Evolutionary conservation across 2,113 vertebrate species (phyloP).

Genomic region (Nannobrachium achirus): DNA sequence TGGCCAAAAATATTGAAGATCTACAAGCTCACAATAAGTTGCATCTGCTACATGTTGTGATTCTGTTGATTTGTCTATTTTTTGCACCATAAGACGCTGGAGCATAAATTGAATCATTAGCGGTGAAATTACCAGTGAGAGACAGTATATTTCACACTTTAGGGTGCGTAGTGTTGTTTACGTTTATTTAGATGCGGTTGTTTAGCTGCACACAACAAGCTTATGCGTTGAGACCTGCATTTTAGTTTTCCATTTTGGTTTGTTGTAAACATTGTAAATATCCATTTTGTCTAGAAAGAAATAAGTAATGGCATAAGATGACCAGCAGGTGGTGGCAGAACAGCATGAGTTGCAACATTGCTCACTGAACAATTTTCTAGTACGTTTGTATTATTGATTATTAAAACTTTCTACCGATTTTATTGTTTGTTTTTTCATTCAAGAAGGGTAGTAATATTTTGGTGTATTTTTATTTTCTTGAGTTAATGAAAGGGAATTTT

Average conservation of each 20-base stretch:
- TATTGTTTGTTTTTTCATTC: neutral
- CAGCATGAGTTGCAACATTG: slow-evolving; percentile 7
- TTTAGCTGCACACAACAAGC: slow-evolving; percentile 1
- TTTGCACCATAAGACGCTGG: no score
- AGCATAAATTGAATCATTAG: no score
- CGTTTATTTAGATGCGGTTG: slow-evolving; percentile 27
- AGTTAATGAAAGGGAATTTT: neutral
- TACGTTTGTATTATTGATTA: slow-evolving; percentile 57
- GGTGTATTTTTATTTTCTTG: neutral
- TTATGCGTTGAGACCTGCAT: no score
- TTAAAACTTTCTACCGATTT: slow-evolving; percentile 46
- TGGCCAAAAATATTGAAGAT: no score
- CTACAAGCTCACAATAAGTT: no score
- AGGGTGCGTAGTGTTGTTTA: neutral
- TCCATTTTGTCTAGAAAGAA: neutral
- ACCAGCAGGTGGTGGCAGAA: slow-evolving; percentile 65
- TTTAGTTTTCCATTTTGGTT: slow-evolving; percentile 4
- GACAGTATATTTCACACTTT: neutral
- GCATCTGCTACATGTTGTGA: no score
- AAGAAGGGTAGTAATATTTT: neutral
- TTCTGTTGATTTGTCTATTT: no score
- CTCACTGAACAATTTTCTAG: slow-evolving; percentile 48
- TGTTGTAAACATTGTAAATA: slow-evolving; percentile 46
- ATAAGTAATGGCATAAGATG: slow-evolving; percentile 17
- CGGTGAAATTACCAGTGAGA: neutral